phyloP scores from a whole-genome alignment of 2,113 vertebrate genomes.

The Atherinomorus stipes region DNA sequence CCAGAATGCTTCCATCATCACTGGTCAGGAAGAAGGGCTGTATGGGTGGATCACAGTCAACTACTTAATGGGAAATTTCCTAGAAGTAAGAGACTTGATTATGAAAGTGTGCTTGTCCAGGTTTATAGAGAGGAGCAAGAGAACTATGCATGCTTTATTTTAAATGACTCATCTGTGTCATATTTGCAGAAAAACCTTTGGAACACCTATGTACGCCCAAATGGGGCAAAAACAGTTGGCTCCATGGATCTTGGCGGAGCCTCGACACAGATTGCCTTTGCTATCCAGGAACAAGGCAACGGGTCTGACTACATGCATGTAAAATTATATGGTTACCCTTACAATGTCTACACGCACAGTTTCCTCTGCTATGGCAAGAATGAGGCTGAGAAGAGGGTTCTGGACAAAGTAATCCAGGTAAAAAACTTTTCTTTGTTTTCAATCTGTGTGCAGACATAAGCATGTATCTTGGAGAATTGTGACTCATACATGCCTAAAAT shows the following conservation, averaged over 20 bases:
- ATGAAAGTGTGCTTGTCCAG: neutral
- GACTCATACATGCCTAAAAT: no score
- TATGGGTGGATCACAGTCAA: conserved; percentile 99
- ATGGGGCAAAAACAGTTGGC: conserved; percentile 85
- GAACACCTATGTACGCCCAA: conserved; percentile 86
- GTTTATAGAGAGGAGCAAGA: neutral
- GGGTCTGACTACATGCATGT: conserved; percentile 78
- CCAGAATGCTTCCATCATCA: conserved; percentile 92
- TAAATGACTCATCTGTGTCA: neutral
- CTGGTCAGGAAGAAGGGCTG: conserved; percentile 93
- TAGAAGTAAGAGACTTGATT: conserved; percentile 83
- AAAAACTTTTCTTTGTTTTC: neutral
- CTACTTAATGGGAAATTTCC: conserved; percentile 95
- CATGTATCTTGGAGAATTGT: neutral
- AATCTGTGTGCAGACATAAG: neutral
- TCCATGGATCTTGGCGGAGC: conserved; percentile 96
- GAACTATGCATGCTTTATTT: neutral
- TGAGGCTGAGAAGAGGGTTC: conserved; percentile 89
- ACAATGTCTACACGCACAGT: conserved; percentile 93
- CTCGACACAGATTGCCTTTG: conserved; percentile 95
- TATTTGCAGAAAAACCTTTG: conserved; percentile 87
- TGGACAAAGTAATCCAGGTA: conserved; percentile 87
- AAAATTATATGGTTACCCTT: conserved; percentile 90
- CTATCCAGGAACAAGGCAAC: conserved; percentile 50
- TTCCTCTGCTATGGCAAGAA: conserved; percentile 95